phyloP scores from a whole-genome alignment of 2,888 invertebrate genomes.

The Polylopha cassiicola region DNA sequence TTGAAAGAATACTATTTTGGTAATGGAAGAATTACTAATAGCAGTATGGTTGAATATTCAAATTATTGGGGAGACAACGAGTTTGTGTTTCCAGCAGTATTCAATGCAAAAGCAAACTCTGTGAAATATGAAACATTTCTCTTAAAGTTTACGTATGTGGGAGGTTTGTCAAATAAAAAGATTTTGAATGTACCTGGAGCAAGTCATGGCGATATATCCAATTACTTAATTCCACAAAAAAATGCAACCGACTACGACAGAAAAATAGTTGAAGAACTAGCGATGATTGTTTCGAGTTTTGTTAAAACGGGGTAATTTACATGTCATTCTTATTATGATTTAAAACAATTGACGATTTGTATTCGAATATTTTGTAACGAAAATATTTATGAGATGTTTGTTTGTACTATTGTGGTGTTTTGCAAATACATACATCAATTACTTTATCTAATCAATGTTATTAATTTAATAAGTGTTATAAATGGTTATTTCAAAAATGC shows the following conservation, averaged over 20 bases:
- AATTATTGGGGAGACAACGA: neutral
- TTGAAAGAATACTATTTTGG: neutral
- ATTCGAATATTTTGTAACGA: no score
- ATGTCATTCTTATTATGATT: no score
- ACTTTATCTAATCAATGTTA: no score
- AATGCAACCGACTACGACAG: neutral
- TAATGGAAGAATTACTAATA: neutral
- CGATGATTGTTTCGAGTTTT: neutral
- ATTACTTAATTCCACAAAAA: neutral
- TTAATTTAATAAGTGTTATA: no score
- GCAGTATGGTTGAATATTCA: neutral
- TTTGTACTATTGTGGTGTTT: no score
- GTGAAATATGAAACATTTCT: neutral
- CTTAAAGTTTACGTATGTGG: neutral
- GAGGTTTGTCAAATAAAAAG: neutral
- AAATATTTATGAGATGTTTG: no score
- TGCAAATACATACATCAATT: no score
- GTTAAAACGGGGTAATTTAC: conserved; percentile 4
- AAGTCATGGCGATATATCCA: neutral
- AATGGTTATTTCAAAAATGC: no score
- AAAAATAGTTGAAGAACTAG: neutral
- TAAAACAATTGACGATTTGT: no score
- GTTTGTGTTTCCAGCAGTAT: neutral
- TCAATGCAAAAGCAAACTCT: neutral
- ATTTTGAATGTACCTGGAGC: neutral